These are phyloP conservation scores for Tetranychus truncatus DNA, from an alignment of 2,888 invertebrate species.

Conservation along the genomic window DNA sequence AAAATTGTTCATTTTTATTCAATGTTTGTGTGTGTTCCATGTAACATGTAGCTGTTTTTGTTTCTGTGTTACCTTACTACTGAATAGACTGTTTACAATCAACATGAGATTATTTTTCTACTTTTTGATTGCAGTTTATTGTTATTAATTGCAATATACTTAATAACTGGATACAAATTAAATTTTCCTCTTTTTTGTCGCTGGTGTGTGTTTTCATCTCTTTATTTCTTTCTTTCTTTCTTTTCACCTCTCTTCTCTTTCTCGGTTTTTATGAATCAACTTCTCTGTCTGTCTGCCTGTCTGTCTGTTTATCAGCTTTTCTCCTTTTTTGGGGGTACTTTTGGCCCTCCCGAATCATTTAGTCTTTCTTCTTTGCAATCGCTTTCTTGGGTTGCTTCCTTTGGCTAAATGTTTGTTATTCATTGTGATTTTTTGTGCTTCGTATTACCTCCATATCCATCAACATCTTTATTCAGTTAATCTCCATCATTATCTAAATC, in stretches of 20 bases:
- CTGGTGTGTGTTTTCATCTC: neutral
- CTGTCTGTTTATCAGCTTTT: neutral
- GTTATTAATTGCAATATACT: neutral
- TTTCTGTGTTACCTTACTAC: too few species aligned
- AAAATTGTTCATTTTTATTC: neutral
- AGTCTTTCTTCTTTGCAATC: neutral
- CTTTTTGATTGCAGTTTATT: neutral
- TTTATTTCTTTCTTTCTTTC: neutral
- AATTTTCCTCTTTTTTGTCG: neutral
- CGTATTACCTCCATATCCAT: too few species aligned
- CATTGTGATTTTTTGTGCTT: neutral
- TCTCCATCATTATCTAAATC: neutral
- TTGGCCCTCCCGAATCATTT: neutral
- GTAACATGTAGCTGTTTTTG: too few species aligned
- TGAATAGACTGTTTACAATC: too few species aligned
- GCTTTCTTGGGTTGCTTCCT: neutral
- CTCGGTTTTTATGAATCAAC: neutral
- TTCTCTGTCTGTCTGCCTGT: neutral
- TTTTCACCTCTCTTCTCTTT: neutral
- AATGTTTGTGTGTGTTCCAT: too few species aligned
- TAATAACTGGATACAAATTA: neutral
- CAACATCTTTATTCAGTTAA: neutral
- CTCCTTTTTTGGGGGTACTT: neutral
- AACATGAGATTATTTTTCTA: neutral
- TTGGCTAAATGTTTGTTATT: too few species aligned